Percentiles rank a stretch among this genome's conserved stretches.
phyloP scores from a whole-genome alignment of 2,797 vertebrate species.

The Crocodylus rhombifer region DNA sequence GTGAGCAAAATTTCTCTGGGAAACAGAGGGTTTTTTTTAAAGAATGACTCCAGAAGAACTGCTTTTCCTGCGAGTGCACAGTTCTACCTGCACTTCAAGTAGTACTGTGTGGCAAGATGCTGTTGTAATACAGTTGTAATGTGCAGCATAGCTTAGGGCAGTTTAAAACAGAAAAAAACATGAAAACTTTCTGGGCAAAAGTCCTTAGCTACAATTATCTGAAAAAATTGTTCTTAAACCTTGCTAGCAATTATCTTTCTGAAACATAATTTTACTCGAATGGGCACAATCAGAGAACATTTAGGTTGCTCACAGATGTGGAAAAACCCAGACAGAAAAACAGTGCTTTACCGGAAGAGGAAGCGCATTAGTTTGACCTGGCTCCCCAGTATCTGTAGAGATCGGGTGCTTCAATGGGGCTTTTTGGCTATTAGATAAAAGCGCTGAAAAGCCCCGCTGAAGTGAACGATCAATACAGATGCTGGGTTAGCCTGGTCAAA shows the following conservation, averaged over 20 bases:
- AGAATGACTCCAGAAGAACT: neutral
- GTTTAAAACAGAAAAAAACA: neutral
- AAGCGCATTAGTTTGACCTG: no score
- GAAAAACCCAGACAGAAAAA: no score
- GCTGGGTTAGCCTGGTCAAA: no score
- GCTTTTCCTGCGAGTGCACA: no score
- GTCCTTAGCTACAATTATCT: neutral
- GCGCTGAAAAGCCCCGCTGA: no score
- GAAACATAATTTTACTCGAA: neutral
- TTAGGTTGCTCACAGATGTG: no score
- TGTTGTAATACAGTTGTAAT: neutral
- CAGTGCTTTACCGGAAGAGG: no score
- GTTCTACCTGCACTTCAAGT: neutral
- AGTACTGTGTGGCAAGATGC: neutral
- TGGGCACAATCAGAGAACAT: neutral
- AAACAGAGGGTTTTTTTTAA: neutral
- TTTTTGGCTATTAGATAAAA: no score
- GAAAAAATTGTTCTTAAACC: neutral
- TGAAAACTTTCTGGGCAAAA: neutral
- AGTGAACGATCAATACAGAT: no score
- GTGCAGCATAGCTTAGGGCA: neutral
- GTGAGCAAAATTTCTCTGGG: neutral
- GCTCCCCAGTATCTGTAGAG: no score
- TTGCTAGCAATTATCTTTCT: neutral
- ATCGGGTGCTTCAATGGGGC: no score